Conservation (phyloP, 2,888 invertebrate genomes). For the Scelioninae gen. 1 region DNA sequence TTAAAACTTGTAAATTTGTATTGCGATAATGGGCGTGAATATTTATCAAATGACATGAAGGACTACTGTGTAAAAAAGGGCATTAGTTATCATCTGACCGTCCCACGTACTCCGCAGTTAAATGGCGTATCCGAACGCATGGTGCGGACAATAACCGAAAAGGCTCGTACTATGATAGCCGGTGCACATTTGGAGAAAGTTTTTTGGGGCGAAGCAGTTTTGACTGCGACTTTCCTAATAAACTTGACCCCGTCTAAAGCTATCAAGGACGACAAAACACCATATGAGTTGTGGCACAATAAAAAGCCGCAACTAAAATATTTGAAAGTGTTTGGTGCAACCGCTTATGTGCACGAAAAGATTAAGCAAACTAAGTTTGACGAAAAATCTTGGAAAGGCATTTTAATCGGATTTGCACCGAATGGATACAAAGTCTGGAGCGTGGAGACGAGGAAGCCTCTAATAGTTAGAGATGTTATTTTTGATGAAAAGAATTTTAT, state of each 20-base stretch:
- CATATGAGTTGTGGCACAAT: constrained; percentile 80
- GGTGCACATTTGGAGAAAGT: constrained; percentile 41
- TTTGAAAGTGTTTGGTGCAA: constrained; percentile 66
- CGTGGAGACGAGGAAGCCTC: constrained; percentile 75
- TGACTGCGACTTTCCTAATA: constrained; percentile 75
- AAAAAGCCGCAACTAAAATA: constrained; percentile 79
- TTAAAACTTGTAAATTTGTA: constrained; percentile 58
- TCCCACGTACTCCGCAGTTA: too few species aligned
- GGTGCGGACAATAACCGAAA: constrained; percentile 73
- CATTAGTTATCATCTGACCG: constrained; percentile 79
- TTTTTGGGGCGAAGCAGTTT: constrained; percentile 72
- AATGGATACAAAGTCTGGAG: constrained; percentile 71
- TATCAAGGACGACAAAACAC: constrained; percentile 77
- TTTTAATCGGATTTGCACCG: background rate
- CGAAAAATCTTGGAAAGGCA: constrained; percentile 78
- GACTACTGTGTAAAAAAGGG: too few species aligned
- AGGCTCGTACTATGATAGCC: constrained; percentile 38
- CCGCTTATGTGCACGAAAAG: constrained; percentile 66
- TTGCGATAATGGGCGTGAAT: too few species aligned
- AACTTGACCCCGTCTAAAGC: constrained; percentile 78
- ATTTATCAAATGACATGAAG: too few species aligned
- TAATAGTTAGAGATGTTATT: constrained; percentile 34
- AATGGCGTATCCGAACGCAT: too few species aligned
- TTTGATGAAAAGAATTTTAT: constrained; percentile 77
- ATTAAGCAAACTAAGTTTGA: constrained; percentile 76